phyloP scores from a whole-genome alignment of 2,113 vertebrate species.

The Psettodes erumei region DNA sequence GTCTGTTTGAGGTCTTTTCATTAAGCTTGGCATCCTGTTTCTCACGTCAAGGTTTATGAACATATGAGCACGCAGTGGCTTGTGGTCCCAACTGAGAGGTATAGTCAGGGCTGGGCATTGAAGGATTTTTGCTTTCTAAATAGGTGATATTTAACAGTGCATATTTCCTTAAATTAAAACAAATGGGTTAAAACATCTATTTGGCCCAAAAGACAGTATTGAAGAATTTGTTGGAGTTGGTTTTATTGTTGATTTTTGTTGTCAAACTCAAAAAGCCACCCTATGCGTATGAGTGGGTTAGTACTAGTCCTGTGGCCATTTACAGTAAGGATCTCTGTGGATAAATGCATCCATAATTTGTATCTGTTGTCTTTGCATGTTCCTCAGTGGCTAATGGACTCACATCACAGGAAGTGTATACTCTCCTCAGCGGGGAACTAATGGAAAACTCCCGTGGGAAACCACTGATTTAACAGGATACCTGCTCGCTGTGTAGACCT shows the following conservation, averaged over 20 bases:
- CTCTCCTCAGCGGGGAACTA: not conserved
- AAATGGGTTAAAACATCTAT: not conserved
- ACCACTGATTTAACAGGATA: conserved; percentile 7
- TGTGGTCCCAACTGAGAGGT: conserved; percentile 1
- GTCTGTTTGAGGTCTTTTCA: conserved; percentile 49
- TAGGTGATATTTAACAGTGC: not conserved
- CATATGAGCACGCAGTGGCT: not conserved
- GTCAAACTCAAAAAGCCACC: not conserved
- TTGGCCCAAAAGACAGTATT: not conserved
- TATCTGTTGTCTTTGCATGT: conserved; percentile 15
- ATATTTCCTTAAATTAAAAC: not conserved
- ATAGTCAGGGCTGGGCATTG: not conserved
- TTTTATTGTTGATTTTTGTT: not conserved
- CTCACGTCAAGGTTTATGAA: conserved; percentile 37
- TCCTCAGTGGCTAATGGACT: conserved; percentile 39
- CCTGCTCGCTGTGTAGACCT: not conserved
- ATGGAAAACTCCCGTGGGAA: conserved; percentile 14
- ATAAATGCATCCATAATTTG: conserved; percentile 14
- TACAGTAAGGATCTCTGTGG: conserved; percentile 1
- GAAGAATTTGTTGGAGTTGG: not conserved
- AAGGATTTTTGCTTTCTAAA: too few relatives aligned
- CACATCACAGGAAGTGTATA: not conserved
- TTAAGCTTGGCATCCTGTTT: conserved; percentile 43
- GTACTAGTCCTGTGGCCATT: not conserved
- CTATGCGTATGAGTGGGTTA: not conserved